Evolutionary conservation across 2,113 vertebrate species (phyloP).

Genomic region (Rissa tridactyla): DNA sequence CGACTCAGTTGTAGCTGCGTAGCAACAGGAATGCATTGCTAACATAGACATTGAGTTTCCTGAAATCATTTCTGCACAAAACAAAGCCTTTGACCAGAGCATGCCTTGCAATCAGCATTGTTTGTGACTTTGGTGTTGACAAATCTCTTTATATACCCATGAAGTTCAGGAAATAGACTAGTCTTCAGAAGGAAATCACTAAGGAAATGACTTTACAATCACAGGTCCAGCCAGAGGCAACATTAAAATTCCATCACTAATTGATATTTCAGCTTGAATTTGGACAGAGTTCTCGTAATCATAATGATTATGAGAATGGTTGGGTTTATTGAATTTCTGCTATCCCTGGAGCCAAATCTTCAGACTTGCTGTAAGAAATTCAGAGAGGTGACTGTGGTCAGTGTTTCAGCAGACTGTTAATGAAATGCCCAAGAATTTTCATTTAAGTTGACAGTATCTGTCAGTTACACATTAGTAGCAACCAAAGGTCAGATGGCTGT

Average conservation of each 20-base stretch:
- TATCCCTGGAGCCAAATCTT: background rate
- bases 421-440: background rate
- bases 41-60: background rate
- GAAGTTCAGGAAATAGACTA: slow-evolving; percentile 41
- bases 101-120: background rate
- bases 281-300: background rate
- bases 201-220: slow-evolving; percentile 24
- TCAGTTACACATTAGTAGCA: background rate
- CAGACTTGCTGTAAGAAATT: background rate
- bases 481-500: background rate
- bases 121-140: slow-evolving; percentile 34
- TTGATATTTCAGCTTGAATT: slow-evolving; percentile 15
- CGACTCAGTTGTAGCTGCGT: background rate
- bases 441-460: background rate
- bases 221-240: background rate
- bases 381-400: background rate
- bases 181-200: slow-evolving; percentile 25
- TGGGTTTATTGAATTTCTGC: background rate
- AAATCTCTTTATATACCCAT: background rate
- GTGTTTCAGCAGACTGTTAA: background rate
- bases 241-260: slow-evolving; percentile 42
- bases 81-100: background rate
- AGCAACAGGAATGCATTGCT: background rate
- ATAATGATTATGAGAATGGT: background rate
- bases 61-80: background rate